Evolutionary conservation across 2,113 vertebrate genomes (phyloP), one percentile per base, ranked within the genome.

Genomic region (Nerophis ophidion): DNA sequence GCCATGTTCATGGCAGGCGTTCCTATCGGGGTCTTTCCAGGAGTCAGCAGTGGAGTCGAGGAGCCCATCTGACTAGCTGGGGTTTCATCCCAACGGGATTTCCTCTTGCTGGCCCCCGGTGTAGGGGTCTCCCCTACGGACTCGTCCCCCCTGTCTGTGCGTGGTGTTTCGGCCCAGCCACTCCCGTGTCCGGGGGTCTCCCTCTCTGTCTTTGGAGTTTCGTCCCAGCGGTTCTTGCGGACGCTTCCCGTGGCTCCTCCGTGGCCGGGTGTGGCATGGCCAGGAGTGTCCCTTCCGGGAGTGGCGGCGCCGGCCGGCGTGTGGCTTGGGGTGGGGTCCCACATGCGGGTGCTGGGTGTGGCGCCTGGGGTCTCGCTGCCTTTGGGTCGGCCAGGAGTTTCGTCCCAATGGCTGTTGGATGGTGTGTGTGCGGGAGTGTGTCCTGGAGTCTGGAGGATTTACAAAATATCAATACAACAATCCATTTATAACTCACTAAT

Each of bases 1-100:
- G 96, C 94, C 96, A 98, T 96, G 81, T 98, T 96, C 97, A 99
- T 99, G 15, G 97, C 97, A 61, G 96, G 97, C 5, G 96, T 99
- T 51, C 96, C 97, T 16, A 98, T 93, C 38, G 97, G 96, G 36
- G 97, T 99, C 79, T 98, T 99, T 58, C 96, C 96, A 46, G 96
- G 97, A 0, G 97, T 99, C 40, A 99, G 87, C 35, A 99, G 89
- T 34, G 97, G 97, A 40, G 97, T 99, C 63, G 95, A 98, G 49
- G 95, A 94, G 10, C 96, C 97, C 93, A 98, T 97, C 73, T 99
- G 96, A 80, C 97, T 99, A 12, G 95, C 95, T 2, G 96, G 97
- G 0, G 97, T 98, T 80, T 98, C 94, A 71, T 99, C 97, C 96
- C 95, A 99, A 14, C 96, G 92, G 6, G 96, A 99, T 68, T 99